Evolutionary conservation across 2,113 vertebrate genomes (phyloP), one percentile per base, ranked within the genome.

Genomic region (Nycticryphes semicollaris): DNA sequence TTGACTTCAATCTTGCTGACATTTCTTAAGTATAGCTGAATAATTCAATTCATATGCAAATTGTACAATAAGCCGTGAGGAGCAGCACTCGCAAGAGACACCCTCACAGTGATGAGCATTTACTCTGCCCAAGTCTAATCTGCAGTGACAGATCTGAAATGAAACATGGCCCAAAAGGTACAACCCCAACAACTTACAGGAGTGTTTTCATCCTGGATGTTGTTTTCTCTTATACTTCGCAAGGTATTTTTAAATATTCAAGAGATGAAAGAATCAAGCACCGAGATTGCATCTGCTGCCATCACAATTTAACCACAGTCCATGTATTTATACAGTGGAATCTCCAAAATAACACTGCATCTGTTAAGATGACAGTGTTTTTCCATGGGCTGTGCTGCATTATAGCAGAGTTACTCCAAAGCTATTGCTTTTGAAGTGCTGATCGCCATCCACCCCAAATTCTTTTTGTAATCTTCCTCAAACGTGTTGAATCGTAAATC

Each of bases 291-390:
- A 96, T 96, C 94, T 96, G 95, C 94, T 94, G 89, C 89, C 92
- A 96, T 94, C 96, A 94, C 90, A 86, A 87, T 94, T 96, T 93
- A 94, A 96, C 92, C 93, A 85, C 94, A 92, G 93, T 48, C 92
- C 93, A 75, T 90, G 90, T 94, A 95, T 95, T 95, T 95, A 95
- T 96, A 96, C 95, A 96, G 94, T 54, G 63, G 91, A 96, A 96
- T 96, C 86, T 96, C 96, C 93, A 96, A 96, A 97, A 96, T 95
- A 97, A 96, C 88, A 94, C 59, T 60, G 91, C 95, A 95, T 96
- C 96, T 96, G 95, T 96, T 96, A 88, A 95, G 91, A 93, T 95
- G 96, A 97, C 95, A 39, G 56, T 78, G 77, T 94, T 97, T 96
- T 96, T 96, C 94, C 95, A 95, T 70, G 79, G 84, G 93, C 89